phyloP scores from a whole-genome alignment of 2,113 vertebrate species.

The Nothocercus nigrocapillus region DNA sequence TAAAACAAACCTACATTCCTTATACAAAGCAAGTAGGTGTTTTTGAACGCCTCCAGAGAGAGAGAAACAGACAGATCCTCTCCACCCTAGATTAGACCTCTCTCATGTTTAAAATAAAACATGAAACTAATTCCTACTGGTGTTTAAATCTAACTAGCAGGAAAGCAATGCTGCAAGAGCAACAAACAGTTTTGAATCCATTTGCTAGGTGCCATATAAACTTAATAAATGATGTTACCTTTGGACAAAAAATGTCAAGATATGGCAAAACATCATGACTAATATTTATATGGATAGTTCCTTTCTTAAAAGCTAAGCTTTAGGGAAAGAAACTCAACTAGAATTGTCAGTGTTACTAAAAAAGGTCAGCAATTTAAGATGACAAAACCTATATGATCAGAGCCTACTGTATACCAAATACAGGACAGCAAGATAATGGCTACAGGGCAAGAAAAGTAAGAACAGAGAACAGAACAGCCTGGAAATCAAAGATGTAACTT shows the following conservation, averaged over 20 bases:
- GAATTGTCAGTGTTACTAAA: not conserved
- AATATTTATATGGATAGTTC: not conserved
- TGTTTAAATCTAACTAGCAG: not conserved
- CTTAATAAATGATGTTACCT: not conserved
- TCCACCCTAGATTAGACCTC: not conserved
- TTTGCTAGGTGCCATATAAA: not conserved
- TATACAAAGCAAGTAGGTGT: not conserved
- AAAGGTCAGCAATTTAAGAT: not conserved
- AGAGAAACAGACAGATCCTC: not conserved
- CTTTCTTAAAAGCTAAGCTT: not conserved
- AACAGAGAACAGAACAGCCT: not conserved
- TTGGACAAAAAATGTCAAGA: not conserved
- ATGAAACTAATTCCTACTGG: not conserved
- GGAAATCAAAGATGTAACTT: not conserved
- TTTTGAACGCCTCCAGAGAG: not conserved
- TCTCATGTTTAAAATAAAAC: not conserved
- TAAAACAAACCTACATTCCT: not conserved
- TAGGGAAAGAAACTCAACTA: not conserved
- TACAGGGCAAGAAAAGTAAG: not conserved
- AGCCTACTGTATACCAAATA: not conserved
- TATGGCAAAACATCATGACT: not conserved
- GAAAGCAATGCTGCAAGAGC: not conserved
- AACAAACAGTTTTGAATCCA: not conserved
- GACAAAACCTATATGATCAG: not conserved
- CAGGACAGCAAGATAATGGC: not conserved